phyloP scores from a whole-genome alignment of 2,888 invertebrate genomes.

The Nasonia oneida region DNA sequence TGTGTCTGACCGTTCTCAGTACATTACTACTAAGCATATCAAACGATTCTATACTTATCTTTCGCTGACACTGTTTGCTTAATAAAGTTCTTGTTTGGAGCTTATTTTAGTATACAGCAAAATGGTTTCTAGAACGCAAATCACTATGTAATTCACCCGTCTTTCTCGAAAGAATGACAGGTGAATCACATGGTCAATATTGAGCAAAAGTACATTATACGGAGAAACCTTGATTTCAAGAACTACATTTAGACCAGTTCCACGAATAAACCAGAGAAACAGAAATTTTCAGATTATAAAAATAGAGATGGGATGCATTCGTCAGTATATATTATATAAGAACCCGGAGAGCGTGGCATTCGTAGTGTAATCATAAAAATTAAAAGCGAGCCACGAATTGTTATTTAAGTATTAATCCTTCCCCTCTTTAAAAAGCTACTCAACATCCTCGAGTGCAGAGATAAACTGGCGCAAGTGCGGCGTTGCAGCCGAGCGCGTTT shows the following conservation, averaged over 20 bases:
- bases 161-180: neutral
- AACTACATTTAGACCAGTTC: neutral
- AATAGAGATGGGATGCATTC: too few relatives aligned
- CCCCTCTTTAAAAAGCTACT: neutral
- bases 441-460: neutral
- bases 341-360: too few relatives aligned
- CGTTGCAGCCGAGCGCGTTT: neutral
- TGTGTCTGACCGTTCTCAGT: neutral
- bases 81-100: neutral
- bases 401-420: conserved; percentile 1
- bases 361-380: neutral
- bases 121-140: neutral
- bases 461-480: neutral
- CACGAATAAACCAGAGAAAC: neutral
- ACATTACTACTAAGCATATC: neutral
- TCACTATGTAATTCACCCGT: neutral
- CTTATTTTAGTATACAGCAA: neutral
- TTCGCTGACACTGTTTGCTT: neutral
- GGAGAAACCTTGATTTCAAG: neutral
- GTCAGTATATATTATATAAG: too few relatives aligned
- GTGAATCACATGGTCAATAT: neutral
- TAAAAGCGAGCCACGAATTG: neutral
- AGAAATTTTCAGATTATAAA: neutral
- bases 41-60: neutral
- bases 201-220: neutral